These are phyloP conservation scores for Eurois occulta DNA, from an alignment of 2,888 invertebrate genomes.

Conservation along the genomic window DNA sequence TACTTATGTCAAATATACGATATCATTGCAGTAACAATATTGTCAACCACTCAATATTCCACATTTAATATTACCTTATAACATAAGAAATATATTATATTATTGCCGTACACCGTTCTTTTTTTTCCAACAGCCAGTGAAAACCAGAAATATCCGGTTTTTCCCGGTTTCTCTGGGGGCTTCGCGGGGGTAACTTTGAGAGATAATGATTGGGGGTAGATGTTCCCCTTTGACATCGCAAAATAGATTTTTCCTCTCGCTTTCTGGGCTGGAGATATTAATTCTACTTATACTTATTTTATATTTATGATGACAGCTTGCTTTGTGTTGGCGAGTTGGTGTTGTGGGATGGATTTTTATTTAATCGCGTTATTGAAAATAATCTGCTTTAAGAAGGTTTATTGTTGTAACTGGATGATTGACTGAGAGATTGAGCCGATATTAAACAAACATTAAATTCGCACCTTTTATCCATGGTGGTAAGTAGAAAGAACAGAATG, in stretches of 20 bases:
- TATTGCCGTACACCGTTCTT: slow-evolving; percentile 13
- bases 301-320: slow-evolving; percentile 41
- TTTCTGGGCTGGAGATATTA: slow-evolving; percentile 58
- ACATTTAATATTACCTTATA: slow-evolving; percentile 31
- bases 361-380: slow-evolving; percentile 11
- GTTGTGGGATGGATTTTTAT: slow-evolving; percentile 10
- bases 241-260: slow-evolving; percentile 66
- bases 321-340: slow-evolving; percentile 19
- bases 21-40: slow-evolving; percentile 28
- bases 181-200: slow-evolving; percentile 42
- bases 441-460: background rate
- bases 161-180: slow-evolving; percentile 47
- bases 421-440: background rate
- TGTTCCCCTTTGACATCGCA: slow-evolving; percentile 65
- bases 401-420: background rate
- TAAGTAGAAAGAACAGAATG: background rate
- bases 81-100: slow-evolving; percentile 20
- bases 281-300: slow-evolving; percentile 56
- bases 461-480: background rate
- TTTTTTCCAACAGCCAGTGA: slow-evolving; percentile 11
- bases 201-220: slow-evolving; percentile 68
- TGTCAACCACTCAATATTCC: slow-evolving; percentile 32
- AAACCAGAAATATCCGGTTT: slow-evolving; percentile 53
- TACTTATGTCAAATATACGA: background rate
- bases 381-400: background rate